Conservation (phyloP, 2,113 vertebrate genomes). For the Sorex araneus region DNA sequence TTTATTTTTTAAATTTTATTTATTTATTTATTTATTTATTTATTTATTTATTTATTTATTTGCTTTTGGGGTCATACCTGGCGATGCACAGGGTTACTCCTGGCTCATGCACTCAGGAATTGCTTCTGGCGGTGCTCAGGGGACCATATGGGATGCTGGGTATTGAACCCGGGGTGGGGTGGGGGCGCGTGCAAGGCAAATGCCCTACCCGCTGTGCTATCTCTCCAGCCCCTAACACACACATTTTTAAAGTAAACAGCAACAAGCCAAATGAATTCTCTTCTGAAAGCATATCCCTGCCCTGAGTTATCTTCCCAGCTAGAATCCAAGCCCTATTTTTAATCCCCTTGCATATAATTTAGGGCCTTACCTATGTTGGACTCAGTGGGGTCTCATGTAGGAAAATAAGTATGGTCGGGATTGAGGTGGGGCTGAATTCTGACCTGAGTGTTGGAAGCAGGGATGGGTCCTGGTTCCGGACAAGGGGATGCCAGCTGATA, state of each 20-base stretch:
- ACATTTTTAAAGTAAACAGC: not conserved
- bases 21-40: too few species aligned
- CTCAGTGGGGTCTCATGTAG: not conserved
- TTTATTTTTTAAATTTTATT: too few species aligned
- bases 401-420: not conserved
- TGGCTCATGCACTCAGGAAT: too few species aligned
- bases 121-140: too few species aligned
- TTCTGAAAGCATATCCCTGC: not conserved
- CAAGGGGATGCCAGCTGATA: not conserved
- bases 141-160: too few species aligned
- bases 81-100: too few species aligned
- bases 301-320: not conserved
- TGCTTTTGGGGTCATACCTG: too few species aligned
- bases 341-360: not conserved
- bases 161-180: too few species aligned
- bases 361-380: not conserved
- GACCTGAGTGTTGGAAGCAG: not conserved
- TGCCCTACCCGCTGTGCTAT: too few species aligned
- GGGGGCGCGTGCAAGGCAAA: too few species aligned
- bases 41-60: too few species aligned
- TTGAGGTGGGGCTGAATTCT: not conserved
- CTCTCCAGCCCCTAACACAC: not conserved
- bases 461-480: not conserved
- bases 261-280: not conserved
- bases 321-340: constrained; percentile 12